These are phyloP conservation scores for Zaprionus davidi DNA, from an alignment of 1,140 invertebrate species.

Conservation along the genomic window DNA sequence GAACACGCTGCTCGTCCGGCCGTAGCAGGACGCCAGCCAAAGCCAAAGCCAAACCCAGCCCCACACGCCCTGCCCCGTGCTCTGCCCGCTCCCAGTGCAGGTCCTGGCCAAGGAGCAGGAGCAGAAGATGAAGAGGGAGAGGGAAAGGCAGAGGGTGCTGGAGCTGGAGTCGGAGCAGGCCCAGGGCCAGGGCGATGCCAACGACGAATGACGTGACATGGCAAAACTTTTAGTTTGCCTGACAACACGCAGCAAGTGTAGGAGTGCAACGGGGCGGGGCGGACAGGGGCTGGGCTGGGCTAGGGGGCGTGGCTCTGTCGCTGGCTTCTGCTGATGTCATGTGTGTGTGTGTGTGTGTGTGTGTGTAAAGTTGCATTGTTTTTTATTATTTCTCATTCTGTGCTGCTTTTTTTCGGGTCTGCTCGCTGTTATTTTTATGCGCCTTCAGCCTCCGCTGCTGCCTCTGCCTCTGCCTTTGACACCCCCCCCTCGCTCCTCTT, in stretches of 20 bases:
- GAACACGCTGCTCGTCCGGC: slow-evolving; percentile 41
- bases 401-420: slow-evolving; percentile 40
- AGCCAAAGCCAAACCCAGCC: slow-evolving; percentile 35
- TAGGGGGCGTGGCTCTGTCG: slow-evolving; percentile 57
- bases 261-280: slow-evolving; percentile 5
- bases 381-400: slow-evolving; percentile 20
- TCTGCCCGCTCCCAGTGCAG: slow-evolving; percentile 1
- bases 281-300: slow-evolving; percentile 1
- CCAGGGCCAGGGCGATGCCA: slow-evolving; percentile 35
- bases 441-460: slow-evolving; percentile 52
- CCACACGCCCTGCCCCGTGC: neutral
- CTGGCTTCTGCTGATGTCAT: slow-evolving; percentile 36
- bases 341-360: slow-evolving; percentile 31
- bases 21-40: slow-evolving; percentile 37
- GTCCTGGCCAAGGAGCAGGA: neutral
- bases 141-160: neutral
- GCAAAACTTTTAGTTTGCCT: slow-evolving; percentile 72
- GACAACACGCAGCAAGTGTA: slow-evolving; percentile 66
- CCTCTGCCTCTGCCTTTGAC: slow-evolving; percentile 29
- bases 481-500: too few relatives aligned
- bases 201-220: slow-evolving; percentile 78
- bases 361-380: slow-evolving; percentile 46
- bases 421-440: slow-evolving; percentile 63
- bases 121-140: slow-evolving; percentile 2
- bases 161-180: neutral